Evolutionary conservation across 2,113 vertebrate species (phyloP).

Genomic region (Malurus alboscapulatus): DNA sequence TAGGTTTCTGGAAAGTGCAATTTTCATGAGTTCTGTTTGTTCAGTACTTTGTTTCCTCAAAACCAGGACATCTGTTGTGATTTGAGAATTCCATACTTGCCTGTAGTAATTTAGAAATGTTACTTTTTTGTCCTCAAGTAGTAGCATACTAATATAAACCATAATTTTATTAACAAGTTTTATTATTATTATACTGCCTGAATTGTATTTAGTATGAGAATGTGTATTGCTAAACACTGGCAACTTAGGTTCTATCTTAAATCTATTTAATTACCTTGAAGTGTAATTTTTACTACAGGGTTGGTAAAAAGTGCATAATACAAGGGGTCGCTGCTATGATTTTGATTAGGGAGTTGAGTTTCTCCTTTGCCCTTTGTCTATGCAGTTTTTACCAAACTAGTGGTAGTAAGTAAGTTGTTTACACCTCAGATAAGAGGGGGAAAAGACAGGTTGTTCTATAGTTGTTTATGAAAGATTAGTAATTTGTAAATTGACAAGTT

Average conservation of each 20-base stretch:
- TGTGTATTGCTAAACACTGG: neutral
- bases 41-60: neutral
- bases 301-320: neutral
- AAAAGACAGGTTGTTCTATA: neutral
- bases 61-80: neutral
- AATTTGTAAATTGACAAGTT: neutral
- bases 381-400: neutral
- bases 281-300: neutral
- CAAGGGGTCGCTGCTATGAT: neutral
- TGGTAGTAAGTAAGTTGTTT: neutral
- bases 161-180: neutral
- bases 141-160: neutral
- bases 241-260: neutral
- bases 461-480: neutral
- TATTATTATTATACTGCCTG: neutral
- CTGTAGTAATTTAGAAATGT: neutral
- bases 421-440: too few relatives aligned
- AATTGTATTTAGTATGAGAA: neutral
- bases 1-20: neutral
- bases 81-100: neutral
- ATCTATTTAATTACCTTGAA: neutral
- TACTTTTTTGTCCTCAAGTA: neutral
- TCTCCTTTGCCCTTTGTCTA: neutral
- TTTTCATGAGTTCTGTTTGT: neutral
- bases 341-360: neutral